Evolutionary conservation across 2,113 vertebrate genomes (phyloP).

Genomic region (Tachysurus fulvidraco): DNA sequence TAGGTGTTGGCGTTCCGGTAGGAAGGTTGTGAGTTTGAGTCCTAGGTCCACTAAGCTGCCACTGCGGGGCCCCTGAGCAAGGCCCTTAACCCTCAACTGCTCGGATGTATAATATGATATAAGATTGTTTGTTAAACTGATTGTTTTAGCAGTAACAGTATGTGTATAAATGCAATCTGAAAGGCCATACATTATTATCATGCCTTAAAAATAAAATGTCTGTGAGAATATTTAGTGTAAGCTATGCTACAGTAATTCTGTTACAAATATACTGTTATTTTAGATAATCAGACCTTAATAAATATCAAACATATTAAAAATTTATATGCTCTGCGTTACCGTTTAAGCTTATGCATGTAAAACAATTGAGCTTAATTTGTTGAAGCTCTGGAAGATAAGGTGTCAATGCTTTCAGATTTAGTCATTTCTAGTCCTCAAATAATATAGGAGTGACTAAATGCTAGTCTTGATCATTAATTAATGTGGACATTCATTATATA

Average conservation of each 20-base stretch:
- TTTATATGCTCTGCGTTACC: constrained; percentile 53
- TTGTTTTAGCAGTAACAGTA: neutral
- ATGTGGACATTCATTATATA: neutral
- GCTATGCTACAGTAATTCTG: constrained; percentile 59
- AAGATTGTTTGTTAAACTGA: neutral
- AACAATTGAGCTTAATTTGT: neutral
- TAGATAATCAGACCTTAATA: constrained; percentile 50
- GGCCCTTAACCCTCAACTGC: no score
- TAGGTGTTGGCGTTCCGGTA: no score
- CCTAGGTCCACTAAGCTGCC: no score
- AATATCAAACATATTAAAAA: constrained; percentile 64
- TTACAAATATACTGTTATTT: constrained; percentile 47
- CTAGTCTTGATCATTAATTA: neutral
- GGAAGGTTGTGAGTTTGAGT: no score
- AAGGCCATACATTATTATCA: constrained; percentile 29
- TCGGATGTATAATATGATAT: no score
- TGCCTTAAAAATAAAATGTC: constrained; percentile 56
- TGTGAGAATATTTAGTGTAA: constrained; percentile 49
- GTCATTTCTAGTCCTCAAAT: neutral
- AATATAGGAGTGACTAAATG: neutral
- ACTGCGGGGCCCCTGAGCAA: no score
- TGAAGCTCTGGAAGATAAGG: neutral
- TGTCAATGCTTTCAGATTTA: neutral
- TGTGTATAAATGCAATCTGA: neutral
- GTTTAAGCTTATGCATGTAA: constrained; percentile 36